phyloP scores from a whole-genome alignment of 2,113 vertebrate genomes.

The Falcunculus frontatus region DNA sequence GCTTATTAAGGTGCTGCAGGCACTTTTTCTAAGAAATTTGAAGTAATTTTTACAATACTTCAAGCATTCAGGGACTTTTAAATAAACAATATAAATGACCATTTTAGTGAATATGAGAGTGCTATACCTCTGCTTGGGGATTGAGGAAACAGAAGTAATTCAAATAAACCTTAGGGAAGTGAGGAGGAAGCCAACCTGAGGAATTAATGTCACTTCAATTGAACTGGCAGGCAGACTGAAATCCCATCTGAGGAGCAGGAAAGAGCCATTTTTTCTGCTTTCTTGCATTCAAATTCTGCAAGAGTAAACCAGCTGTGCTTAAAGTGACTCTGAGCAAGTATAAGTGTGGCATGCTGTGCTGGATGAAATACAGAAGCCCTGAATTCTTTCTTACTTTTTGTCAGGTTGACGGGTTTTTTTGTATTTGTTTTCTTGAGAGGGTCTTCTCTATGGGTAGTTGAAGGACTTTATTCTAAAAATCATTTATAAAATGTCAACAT shows the following conservation, averaged over 20 bases:
- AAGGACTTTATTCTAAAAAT: neutral
- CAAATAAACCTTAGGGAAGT: slow-evolving; percentile 8
- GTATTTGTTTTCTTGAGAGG: slow-evolving; percentile 2
- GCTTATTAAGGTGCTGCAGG: neutral
- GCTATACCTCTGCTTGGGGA: neutral
- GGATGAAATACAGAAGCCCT: neutral
- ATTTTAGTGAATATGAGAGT: neutral
- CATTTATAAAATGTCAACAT: neutral
- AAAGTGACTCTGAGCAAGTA: neutral
- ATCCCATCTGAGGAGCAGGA: slow-evolving; percentile 19
- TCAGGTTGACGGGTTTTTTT: neutral
- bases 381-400: slow-evolving; percentile 2
- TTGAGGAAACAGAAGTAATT: slow-evolving; percentile 38
- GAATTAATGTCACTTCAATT: neutral
- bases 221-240: slow-evolving; percentile 53
- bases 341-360: neutral
- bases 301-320: slow-evolving; percentile 37
- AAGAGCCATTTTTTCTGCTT: neutral
- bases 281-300: slow-evolving; percentile 47
- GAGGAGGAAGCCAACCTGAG: neutral
- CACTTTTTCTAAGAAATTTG: neutral
- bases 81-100: slow-evolving; percentile 24
- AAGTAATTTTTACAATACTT: neutral
- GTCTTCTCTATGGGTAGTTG: neutral
- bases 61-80: neutral